Evolutionary conservation across 2,888 invertebrate species (phyloP).

Genomic region (Cerceris rybyensis): DNA sequence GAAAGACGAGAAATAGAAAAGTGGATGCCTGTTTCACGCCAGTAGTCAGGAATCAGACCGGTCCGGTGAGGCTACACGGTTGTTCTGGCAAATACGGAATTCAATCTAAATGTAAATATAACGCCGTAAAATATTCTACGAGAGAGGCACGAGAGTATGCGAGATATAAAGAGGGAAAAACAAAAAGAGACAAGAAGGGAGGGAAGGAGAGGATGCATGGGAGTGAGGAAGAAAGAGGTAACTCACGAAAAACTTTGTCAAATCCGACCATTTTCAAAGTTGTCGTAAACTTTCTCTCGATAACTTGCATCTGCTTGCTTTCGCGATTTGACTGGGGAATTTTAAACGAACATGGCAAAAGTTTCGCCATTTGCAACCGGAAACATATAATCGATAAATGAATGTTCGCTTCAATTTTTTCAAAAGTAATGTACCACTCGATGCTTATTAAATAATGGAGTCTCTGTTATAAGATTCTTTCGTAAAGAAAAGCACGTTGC

Average conservation of each 20-base stretch:
- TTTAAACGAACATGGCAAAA: too few relatives aligned
- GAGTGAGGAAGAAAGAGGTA: constrained; percentile 5
- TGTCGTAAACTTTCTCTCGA: constrained; percentile 2
- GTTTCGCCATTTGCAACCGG: too few relatives aligned
- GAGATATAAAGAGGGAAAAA: constrained; percentile 15
- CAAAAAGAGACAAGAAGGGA: background rate
- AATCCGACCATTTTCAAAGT: constrained; percentile 27
- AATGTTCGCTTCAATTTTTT: background rate
- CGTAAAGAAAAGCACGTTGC: background rate
- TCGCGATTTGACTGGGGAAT: too few relatives aligned
- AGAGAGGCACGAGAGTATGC: too few relatives aligned
- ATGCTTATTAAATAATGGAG: background rate
- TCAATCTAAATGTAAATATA: constrained; percentile 76
- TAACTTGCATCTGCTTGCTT: constrained; percentile 2
- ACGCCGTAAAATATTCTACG: constrained; percentile 16
- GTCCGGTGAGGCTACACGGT: constrained; percentile 4
- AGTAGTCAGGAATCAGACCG: constrained; percentile 12
- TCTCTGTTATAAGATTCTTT: background rate
- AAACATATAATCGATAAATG: too few relatives aligned
- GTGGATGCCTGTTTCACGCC: background rate
- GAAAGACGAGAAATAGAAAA: background rate
- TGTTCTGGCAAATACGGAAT: constrained; percentile 64
- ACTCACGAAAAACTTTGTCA: constrained; percentile 13
- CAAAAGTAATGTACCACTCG: background rate
- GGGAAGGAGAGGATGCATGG: background rate